Percentiles rank a stretch among this genome's conserved stretches.
These are phyloP conservation scores for Harlomillsia oculata DNA, from an alignment of 1,140 invertebrate species.

Conservation along the genomic window DNA sequence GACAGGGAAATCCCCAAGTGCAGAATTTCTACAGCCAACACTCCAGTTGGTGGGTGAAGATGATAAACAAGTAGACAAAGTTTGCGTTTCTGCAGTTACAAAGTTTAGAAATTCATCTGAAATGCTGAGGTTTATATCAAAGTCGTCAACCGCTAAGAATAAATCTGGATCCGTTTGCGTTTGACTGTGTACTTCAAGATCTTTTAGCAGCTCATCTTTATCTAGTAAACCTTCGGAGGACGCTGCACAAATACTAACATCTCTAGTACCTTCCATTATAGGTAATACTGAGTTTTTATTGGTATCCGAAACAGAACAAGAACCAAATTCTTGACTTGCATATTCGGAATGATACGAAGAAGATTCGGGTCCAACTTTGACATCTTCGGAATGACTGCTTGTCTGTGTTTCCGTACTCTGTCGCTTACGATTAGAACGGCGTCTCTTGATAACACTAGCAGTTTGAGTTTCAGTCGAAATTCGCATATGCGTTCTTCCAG, in stretches of 20 bases:
- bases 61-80: background rate
- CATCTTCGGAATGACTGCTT: conserved; percentile 8
- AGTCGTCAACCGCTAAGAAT: background rate
- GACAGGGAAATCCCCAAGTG: background rate
- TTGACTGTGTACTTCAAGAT: conserved; percentile 17
- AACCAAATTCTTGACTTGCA: too few species aligned
- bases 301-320: too few species aligned
- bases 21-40: background rate
- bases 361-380: too few species aligned
- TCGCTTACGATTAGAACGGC: conserved; percentile 15
- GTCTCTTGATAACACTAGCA: conserved; percentile 15
- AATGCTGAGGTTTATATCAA: conserved; percentile 9
- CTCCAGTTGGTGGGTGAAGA: conserved; percentile 2
- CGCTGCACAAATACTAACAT: too few species aligned
- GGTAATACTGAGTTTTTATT: too few species aligned
- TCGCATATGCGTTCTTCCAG: conserved; percentile 9
- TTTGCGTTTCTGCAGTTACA: conserved; percentile 23
- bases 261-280: too few species aligned
- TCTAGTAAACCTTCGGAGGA: too few species aligned
- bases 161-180: conserved; percentile 22
- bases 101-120: conserved; percentile 19
- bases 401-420: conserved; percentile 20
- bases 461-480: conserved; percentile 26
- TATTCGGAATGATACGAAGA: too few species aligned
- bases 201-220: background rate